Percentiles rank a stretch among this genome's conserved stretches.
These are phyloP conservation scores for Struthidea cinerea DNA, from an alignment of 2,113 vertebrate species.

Conservation along the genomic window DNA sequence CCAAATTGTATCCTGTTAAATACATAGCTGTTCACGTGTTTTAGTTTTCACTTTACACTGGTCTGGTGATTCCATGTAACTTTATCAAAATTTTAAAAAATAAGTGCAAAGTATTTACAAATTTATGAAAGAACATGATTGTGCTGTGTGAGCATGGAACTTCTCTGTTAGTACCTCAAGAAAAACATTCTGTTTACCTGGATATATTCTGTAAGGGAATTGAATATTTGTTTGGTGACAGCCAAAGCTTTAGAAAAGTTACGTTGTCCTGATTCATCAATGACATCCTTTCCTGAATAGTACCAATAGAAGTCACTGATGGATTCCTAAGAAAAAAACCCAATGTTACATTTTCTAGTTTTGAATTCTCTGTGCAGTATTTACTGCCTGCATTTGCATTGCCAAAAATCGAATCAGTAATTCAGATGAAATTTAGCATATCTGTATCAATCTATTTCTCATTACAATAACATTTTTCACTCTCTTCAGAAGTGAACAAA, in stretches of 20 bases:
- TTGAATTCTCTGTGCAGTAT: background rate
- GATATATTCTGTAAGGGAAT: slow-evolving; percentile 98
- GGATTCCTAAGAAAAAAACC: slow-evolving; percentile 82
- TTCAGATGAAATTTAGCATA: background rate
- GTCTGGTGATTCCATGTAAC: background rate
- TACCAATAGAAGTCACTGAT: slow-evolving; percentile 99
- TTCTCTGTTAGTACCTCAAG: background rate
- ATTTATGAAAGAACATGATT: background rate
- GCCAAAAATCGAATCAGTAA: background rate
- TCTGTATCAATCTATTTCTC: background rate
- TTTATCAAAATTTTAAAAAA: background rate
- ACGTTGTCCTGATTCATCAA: slow-evolving; percentile 93
- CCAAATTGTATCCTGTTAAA: background rate
- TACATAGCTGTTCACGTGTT: background rate
- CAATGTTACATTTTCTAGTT: background rate
- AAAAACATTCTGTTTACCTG: slow-evolving; percentile 78
- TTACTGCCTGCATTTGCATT: background rate
- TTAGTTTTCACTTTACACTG: background rate
- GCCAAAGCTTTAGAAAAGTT: slow-evolving; percentile 96
- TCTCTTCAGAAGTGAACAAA: background rate
- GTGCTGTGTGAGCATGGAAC: background rate
- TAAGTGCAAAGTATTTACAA: background rate
- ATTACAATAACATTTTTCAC: background rate
- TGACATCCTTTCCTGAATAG: slow-evolving; percentile 95
- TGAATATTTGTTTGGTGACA: slow-evolving; percentile 97